Evolutionary conservation across 2,113 vertebrate species (phyloP).

Genomic region (Alaudala cheleensis): DNA sequence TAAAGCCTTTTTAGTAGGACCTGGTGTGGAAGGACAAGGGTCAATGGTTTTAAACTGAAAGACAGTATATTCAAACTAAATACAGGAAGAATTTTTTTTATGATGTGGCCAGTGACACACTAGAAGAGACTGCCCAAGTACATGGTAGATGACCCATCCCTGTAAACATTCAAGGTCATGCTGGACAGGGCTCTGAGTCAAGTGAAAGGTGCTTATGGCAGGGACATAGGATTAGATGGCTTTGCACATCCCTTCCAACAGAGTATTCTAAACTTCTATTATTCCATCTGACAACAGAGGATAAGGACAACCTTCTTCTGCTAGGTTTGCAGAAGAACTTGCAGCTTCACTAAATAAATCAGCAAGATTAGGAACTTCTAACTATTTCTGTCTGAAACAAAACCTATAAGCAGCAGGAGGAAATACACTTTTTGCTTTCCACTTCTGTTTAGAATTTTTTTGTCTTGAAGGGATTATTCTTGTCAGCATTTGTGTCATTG

Average conservation of each 20-base stretch:
- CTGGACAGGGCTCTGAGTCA: not conserved
- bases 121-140: not conserved
- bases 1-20: not conserved
- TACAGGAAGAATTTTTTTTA: not conserved
- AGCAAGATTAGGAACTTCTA: not conserved
- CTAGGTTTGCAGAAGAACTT: not conserved
- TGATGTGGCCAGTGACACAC: rapidly evolving
- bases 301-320: not conserved
- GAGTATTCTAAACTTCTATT: not conserved
- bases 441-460: not conserved
- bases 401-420: not conserved
- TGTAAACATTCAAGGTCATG: not conserved
- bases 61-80: not conserved
- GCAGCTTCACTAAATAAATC: not conserved
- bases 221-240: not conserved
- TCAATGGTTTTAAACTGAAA: not conserved
- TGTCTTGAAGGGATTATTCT: not conserved
- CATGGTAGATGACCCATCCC: rapidly evolving
- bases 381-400: not conserved
- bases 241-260: not conserved
- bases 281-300: not conserved
- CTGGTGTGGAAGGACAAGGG: rapidly evolving
- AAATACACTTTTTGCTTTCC: not conserved
- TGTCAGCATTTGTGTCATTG: not conserved
- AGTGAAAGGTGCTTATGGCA: not conserved